A percentile compares a stretch with the other conserved stretches of the same genome.
phyloP scores from a whole-genome alignment of 2,888 invertebrate genomes.

The Nomada ferruginata region DNA sequence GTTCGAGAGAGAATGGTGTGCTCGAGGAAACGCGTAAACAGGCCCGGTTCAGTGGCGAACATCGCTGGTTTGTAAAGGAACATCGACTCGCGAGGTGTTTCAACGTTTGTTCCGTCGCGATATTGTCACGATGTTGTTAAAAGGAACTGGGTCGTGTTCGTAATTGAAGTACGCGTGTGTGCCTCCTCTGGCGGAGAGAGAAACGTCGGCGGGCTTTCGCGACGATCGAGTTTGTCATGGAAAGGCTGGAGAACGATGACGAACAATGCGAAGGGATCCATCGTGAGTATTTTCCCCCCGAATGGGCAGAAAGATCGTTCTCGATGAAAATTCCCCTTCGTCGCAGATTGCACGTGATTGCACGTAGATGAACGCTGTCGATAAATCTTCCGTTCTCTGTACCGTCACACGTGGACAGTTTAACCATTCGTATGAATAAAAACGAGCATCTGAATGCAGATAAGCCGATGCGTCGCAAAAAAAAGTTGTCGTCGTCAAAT shows the following conservation, averaged over 20 bases:
- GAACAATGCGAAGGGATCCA: conserved; percentile 74
- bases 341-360: too few relatives aligned
- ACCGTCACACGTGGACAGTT: background rate
- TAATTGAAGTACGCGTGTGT: background rate
- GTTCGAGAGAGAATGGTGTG: background rate
- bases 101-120: too few relatives aligned
- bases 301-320: background rate
- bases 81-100: too few relatives aligned
- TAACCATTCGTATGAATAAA: background rate
- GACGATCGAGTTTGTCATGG: conserved; percentile 47
- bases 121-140: too few relatives aligned
- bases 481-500: background rate
- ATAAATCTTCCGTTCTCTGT: background rate
- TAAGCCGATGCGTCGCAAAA: background rate
- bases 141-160: too few relatives aligned
- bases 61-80: too few relatives aligned
- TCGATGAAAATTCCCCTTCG: background rate
- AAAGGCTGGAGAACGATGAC: conserved; percentile 61
- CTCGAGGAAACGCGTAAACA: background rate
- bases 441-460: background rate
- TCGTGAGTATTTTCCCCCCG: conserved; percentile 67
- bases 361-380: background rate
- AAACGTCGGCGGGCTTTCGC: conserved; percentile 1
- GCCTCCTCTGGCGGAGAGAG: background rate
- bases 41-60: too few relatives aligned